phyloP scores from a whole-genome alignment of 1,140 invertebrate species.

The Probaryconus sp. region DNA sequence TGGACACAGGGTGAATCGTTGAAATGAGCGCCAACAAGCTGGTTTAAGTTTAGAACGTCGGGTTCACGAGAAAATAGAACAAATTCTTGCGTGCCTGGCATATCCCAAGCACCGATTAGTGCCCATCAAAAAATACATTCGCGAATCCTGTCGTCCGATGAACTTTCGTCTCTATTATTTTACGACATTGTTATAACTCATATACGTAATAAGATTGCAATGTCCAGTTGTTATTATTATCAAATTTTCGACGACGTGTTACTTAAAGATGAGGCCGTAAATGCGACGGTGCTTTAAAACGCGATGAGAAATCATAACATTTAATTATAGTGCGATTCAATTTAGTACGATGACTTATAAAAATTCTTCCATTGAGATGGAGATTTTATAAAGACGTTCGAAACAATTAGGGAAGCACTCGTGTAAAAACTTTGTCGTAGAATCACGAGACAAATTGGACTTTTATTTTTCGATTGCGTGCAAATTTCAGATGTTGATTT shows the following conservation, averaged over 20 bases:
- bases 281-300: too few species aligned
- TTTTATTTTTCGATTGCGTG: too few species aligned
- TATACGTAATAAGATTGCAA: slow-evolving; percentile 23
- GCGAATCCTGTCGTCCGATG: slow-evolving; percentile 41
- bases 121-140: slow-evolving; percentile 47
- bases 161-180: slow-evolving; percentile 28
- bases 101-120: slow-evolving; percentile 57
- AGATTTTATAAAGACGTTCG: too few species aligned
- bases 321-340: too few species aligned
- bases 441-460: too few species aligned
- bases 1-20: slow-evolving; percentile 54
- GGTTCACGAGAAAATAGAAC: slow-evolving; percentile 76
- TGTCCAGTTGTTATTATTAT: slow-evolving; percentile 33
- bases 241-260: not conserved
- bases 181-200: slow-evolving; percentile 19
- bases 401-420: too few species aligned
- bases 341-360: too few species aligned
- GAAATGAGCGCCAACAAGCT: slow-evolving; percentile 71
- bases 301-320: too few species aligned
- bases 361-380: too few species aligned
- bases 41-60: slow-evolving; percentile 71
- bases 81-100: slow-evolving; percentile 66
- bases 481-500: too few species aligned
- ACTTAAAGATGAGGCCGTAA: too few species aligned
- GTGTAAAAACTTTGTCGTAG: too few species aligned